Base-by-base conservation (phyloP, 2,797 vertebrate genomes). In the Sebastes minor region DNA sequence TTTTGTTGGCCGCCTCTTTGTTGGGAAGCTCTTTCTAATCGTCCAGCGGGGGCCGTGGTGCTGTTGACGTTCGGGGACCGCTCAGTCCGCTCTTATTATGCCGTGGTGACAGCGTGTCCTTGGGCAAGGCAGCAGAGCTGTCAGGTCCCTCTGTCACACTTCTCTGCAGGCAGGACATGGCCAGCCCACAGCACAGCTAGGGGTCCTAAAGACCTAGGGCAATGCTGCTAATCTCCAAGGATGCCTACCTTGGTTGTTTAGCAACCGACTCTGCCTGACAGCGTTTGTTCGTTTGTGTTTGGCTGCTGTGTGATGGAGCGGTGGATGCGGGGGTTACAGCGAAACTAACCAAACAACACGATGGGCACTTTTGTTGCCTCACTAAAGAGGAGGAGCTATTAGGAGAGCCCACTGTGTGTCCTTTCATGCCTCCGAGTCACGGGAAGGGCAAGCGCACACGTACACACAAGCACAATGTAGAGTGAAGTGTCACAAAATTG, bases 71-170 rank as follows among this genome's bases (percentile, higher is more conserved):
- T 85, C 61, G 30, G 82, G 92, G 91, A 88, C 85, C 90, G 81
- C 90, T 94, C 90, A 87, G 77, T 75, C 75, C 72, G 13, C 83
- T 92, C 83, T 78, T 66, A 95, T 96, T 96, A 91, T 96, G 57
- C 81, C 23, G 22, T 55, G 4, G 71, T 95, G 95, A 96, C 95
- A 95, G 93, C 83, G 69, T 76, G 89, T 95, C 91, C 94, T 92
- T 89, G 91, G 92, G 93, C 94, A 91, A 89, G 94, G 94, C 95
- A 95, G 92, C 91, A 84, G 90, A 94, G 87, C 94, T 95, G 96
- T 95, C 96, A 95, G 93, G 89, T 94, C 88, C 84, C 86, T 80
- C 94, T 94, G 95, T 95, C 95, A 95, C 95, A 95, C 94, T 94
- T 92, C 93, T 94, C 94, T 84, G 90, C 89, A 92, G 93, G 95